Evolutionary conservation across 2,888 invertebrate genomes (phyloP).

Genomic region (Hylaea fasciaria): DNA sequence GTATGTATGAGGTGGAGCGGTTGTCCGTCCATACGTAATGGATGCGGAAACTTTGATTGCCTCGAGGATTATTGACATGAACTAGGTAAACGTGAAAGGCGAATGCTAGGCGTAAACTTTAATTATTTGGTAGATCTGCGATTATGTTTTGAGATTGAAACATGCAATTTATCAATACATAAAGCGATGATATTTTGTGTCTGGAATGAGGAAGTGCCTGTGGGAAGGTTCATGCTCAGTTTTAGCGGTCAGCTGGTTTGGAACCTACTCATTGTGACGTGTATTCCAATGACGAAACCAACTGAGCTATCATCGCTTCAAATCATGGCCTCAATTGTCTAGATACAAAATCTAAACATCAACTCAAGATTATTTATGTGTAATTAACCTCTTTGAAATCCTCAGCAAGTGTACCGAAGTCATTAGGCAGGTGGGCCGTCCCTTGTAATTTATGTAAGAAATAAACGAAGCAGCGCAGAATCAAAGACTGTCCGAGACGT

Average conservation of each 20-base stretch:
- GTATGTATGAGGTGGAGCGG: conserved; percentile 12
- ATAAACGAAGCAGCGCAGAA: conserved; percentile 25
- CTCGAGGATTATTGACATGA: conserved; percentile 34
- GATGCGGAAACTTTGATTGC: conserved; percentile 43
- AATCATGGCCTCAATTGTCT: too few relatives aligned
- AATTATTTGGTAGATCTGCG: neutral
- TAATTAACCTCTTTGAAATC: neutral
- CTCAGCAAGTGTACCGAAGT: conserved; percentile 2
- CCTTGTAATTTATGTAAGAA: conserved; percentile 18
- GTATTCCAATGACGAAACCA: too few relatives aligned
- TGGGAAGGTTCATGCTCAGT: too few relatives aligned
- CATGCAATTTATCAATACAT: neutral
- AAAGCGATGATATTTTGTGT: neutral
- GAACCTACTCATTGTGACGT: too few relatives aligned
- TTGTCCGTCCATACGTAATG: conserved; percentile 39
- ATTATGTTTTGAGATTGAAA: too few relatives aligned
- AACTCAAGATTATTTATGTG: too few relatives aligned
- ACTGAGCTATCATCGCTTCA: too few relatives aligned
- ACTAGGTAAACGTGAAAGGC: conserved; percentile 1
- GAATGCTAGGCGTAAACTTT: neutral
- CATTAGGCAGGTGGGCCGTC: conserved; percentile 18
- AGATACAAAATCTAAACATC: too few relatives aligned
- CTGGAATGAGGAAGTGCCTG: too few relatives aligned
- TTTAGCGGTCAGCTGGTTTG: too few relatives aligned
- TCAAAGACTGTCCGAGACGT: conserved; percentile 20